A percentile compares a stretch with the other conserved stretches of the same genome.
Conservation (phyloP, 2,888 invertebrate genomes). For the Eristalinus aeneus region DNA sequence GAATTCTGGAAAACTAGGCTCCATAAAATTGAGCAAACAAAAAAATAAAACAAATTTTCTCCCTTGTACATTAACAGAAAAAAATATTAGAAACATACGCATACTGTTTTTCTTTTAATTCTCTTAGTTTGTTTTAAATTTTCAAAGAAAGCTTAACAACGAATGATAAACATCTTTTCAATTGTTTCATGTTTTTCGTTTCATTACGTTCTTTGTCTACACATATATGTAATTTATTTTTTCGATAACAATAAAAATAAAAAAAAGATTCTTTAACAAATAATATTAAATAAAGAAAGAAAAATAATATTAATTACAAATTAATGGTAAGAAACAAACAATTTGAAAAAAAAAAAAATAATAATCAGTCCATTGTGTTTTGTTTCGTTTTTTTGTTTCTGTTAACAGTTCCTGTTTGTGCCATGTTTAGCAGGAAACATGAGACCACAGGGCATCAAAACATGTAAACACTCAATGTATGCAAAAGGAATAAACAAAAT, state of each 20-base stretch:
- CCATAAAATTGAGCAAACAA: conserved; percentile 52
- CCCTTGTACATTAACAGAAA: not conserved
- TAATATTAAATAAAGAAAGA: conserved; percentile 63
- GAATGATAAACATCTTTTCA: conserved; percentile 28
- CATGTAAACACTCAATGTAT: conserved; percentile 46
- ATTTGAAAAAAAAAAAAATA: conserved; percentile 62
- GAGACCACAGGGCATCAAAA: conserved; percentile 46
- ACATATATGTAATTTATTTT: conserved; percentile 22
- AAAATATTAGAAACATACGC: not conserved
- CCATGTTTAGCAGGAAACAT: conserved; percentile 12
- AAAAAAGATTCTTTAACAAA: conserved; percentile 50
- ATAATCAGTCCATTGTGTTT: conserved; percentile 68
- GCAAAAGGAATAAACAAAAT: conserved; percentile 24
- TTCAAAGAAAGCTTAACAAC: conserved; percentile 43
- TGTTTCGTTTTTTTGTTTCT: conserved; percentile 20
- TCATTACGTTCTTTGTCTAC: not conserved
- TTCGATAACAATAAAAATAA: conserved; percentile 38
- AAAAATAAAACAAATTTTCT: conserved; percentile 1
- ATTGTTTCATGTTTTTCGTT: not conserved
- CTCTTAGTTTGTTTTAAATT: too few species aligned
- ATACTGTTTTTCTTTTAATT: not conserved
- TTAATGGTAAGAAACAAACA: conserved; percentile 45
- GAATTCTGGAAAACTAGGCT: conserved; percentile 37
- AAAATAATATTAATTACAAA: conserved; percentile 62
- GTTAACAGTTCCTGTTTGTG: conserved; percentile 1